Evolutionary conservation across 2,888 invertebrate genomes (phyloP), one percentile per base, ranked within the genome.

Genomic region (Chamaedrilus cognettii): DNA sequence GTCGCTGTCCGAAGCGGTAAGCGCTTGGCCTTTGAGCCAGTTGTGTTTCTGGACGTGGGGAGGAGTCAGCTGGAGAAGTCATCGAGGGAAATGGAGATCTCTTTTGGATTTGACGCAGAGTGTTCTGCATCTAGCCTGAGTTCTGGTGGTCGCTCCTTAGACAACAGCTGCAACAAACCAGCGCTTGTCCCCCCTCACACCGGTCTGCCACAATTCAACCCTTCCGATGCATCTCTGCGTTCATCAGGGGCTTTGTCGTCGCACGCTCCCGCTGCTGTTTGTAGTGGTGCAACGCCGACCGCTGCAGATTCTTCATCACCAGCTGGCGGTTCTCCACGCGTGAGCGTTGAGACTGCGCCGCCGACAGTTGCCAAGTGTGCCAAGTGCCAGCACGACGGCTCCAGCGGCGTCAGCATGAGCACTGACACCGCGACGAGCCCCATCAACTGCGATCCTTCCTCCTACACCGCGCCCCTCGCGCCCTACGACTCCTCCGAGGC

Each of bases 21-120:
- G 26, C 5, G 19, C 42, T 42, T 42, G 11, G 42, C 42, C 11
- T 42, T 52, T 52, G 55, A 52, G 42, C 55, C 55, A 15, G 55
- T 52, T 7, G 55, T 52, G 7, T 52, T 52, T 23, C 26, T 52
- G 26, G 55, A 52, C 26, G 26, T 19, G 28, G 26, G 55, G 26
- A 52, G 28, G 5, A 26, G 26, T 15, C 11, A 52, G 26, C 7
- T 19, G 11, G 55, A 52, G 11, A 52, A 52, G 28, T 19, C 26
- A 26, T 23, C 55, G 55, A 52, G 26, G 26, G 19, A 15, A 26
- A 7, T 52, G 5, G 55, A 52, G 28, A 52, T 52, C 7, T 52
- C 55, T 7, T 52, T 52, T 52, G 55, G 55, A 23, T 52, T 52
- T 52, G 55, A 52, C 26, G 26, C 26, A 7, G 55, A 52, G 5